Base-by-base conservation (phyloP, 1,140 invertebrate genomes). In the Pollicipes pollicipes region DNA sequence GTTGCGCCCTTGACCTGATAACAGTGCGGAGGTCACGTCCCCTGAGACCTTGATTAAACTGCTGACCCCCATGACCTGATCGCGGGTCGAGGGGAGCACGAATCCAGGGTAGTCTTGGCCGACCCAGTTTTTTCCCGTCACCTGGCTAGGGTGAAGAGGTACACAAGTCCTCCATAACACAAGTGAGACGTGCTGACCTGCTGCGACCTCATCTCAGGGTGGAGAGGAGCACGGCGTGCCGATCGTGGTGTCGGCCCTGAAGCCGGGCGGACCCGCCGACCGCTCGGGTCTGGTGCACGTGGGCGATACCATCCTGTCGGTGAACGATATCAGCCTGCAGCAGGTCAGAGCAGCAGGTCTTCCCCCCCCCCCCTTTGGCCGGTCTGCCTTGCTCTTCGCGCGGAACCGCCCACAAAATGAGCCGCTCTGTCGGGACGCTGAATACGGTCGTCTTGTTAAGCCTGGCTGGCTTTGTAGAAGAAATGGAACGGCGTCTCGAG, bases 211-310 rank as follows among this genome's bases (percentile, higher is more conserved):
- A 10, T 64, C 72, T 24, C 75, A 90, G 88, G 90, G 89, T 71
- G 90, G 90, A 17, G 84, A 87, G 73, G 90, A 93, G 77, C 89
- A 93, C 80, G 89, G 89, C 35, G 88, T 93, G 37, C 90, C 90
- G 0, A 89, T 93, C 72, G 78, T 93, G n/a, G 89, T 93, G 74
- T 91, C 89, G 29, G 90, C 92, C 79, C 82, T 93, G 76, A 88
- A 92, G 78, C 83, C 85, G 69, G 86, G 87, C 73, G 87, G 88
- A 70, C 88, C 89, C 66, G 90, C 89, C 3, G 85, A 87, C 66
- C 76, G 86, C 72, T 86, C 84, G 70, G 83, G 84, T 58, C 82
- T 86, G 66, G 79, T 93, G 3, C 90, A 85, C 79, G 88, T 92
- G 29, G 90, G 90, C 24, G 90, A 93, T 82, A 88, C 90, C 27